phyloP scores from a whole-genome alignment of 2,113 vertebrate genomes.

The Gobio gobio region DNA sequence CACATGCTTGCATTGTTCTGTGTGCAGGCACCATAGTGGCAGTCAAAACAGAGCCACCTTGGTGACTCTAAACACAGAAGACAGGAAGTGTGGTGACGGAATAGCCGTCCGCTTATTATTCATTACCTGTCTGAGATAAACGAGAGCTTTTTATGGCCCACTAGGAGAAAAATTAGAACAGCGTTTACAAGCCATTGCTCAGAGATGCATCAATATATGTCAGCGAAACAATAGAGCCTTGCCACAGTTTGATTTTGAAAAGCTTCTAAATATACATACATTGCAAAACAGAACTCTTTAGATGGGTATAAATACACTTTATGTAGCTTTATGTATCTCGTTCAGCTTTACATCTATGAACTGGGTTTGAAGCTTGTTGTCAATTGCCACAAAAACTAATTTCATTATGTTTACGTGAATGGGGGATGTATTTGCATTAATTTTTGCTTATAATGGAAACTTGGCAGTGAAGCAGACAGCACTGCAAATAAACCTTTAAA shows the following conservation, averaged over 20 bases:
- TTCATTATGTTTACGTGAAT: neutral
- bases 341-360: neutral
- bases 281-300: neutral
- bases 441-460: no score
- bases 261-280: neutral
- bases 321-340: neutral
- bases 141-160: constrained; percentile 10
- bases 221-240: neutral
- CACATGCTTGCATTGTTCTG: constrained; percentile 19
- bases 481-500: no score
- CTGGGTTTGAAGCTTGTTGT: neutral
- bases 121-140: constrained; percentile 15
- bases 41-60: constrained; percentile 28
- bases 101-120: neutral
- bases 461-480: no score
- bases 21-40: neutral
- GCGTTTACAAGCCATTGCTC: neutral
- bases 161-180: neutral
- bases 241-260: neutral
- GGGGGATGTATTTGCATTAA: no score
- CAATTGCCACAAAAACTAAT: neutral
- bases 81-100: constrained; percentile 16
- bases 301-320: neutral
- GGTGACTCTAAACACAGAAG: neutral
- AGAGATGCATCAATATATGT: neutral